Evolutionary conservation across 2,113 vertebrate species (phyloP).

Genomic region (Oxyura jamaicensis): DNA sequence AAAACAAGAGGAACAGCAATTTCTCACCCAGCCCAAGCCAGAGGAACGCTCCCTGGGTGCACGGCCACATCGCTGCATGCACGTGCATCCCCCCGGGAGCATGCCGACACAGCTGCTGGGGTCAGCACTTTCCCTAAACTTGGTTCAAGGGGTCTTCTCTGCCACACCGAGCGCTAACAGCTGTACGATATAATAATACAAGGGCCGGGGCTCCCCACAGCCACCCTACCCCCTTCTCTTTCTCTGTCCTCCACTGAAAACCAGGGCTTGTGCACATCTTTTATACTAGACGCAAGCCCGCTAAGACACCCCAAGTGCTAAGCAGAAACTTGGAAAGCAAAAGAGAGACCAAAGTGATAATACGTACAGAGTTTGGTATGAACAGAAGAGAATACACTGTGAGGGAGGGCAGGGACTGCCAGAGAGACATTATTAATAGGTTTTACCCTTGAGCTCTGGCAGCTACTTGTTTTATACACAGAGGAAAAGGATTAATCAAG

Average conservation of each 20-base stretch:
- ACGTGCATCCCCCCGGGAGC: rapidly evolving
- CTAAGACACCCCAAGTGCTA: background rate
- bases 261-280: background rate
- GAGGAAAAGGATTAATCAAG: slow-evolving; percentile 69
- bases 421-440: slow-evolving; percentile 57
- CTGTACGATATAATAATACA: background rate
- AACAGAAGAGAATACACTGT: slow-evolving; percentile 44
- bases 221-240: background rate
- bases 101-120: background rate
- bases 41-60: background rate
- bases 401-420: slow-evolving; percentile 32
- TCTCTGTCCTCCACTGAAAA: background rate
- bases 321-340: slow-evolving; percentile 10
- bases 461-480: slow-evolving; percentile 63
- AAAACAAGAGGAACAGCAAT: background rate
- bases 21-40: background rate
- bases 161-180: background rate
- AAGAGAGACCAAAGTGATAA: slow-evolving; percentile 20
- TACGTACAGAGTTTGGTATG: slow-evolving; percentile 5
- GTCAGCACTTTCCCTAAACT: background rate
- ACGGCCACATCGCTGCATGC: rapidly evolving
- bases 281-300: background rate
- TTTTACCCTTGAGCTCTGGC: slow-evolving; percentile 67
- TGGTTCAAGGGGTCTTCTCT: background rate
- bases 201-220: background rate